phyloP scores from a whole-genome alignment of 2,888 invertebrate species.

The Sinopyrophorus schimmeli region DNA sequence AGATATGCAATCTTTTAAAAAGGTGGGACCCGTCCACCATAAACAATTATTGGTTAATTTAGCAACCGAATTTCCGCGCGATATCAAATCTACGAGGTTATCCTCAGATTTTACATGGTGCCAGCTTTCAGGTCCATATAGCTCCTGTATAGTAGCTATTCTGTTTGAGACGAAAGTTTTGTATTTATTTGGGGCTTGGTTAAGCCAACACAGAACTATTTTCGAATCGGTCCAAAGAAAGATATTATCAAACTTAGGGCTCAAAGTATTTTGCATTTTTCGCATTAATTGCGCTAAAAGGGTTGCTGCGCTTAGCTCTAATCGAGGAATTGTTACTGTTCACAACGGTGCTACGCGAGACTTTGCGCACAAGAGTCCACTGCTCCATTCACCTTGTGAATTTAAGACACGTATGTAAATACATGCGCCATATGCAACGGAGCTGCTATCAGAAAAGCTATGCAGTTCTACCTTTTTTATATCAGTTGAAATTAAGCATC shows the following conservation, averaged over 20 bases:
- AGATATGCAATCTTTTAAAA: not conserved
- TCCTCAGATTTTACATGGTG: not conserved
- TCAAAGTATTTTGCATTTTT: not conserved
- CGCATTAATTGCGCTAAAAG: not conserved
- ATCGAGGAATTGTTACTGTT: constrained; percentile 3
- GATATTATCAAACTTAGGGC: not conserved
- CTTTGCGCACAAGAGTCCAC: not conserved
- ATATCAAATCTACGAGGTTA: constrained; percentile 3
- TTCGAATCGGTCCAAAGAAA: not conserved
- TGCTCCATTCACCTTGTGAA: no score
- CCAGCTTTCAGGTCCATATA: not conserved
- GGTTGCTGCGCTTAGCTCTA: constrained; percentile 3
- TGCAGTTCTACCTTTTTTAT: no score
- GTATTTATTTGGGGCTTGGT: not conserved
- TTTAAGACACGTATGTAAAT: no score
- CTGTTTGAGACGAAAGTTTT: constrained; percentile 3
- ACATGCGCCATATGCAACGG: no score
- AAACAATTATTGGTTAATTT: not conserved
- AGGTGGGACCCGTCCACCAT: constrained; percentile 1
- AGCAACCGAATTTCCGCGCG: not conserved
- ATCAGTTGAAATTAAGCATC: no score
- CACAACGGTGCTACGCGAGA: constrained; percentile 1
- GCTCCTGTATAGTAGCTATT: not conserved
- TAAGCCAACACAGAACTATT: constrained; percentile 2
- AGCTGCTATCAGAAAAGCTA: no score